Base-by-base conservation (phyloP, 1,140 invertebrate species). In the Formica selysi region DNA sequence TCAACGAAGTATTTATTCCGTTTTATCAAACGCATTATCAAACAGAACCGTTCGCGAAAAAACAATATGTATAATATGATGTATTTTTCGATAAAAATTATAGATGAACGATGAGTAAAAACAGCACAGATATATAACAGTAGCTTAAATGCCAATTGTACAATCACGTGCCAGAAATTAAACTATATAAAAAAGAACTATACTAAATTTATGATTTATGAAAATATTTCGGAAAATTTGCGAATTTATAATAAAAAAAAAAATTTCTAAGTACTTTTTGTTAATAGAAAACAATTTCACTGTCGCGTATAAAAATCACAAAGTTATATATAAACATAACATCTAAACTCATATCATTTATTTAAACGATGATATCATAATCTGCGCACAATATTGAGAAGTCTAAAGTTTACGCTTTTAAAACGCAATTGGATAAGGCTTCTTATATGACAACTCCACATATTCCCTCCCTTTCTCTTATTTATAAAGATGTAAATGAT, bases 341-440 rank as follows among this genome's bases (percentile, higher is more conserved):
- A 22, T 8, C 3, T 6, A 61, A 71, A 81, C 61, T 61, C 41
- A 32, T 76, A 61, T 74, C 51, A 76, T n/a, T 73, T 83, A 76
- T 83, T 83, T 74, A 36, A 59, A 71, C 19, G 11, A 48, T 81
- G 54, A 71, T 81, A 81, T 71, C 51, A 36, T 36, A 29, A 59
- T 74, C 44, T 80, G 32, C 64, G 78, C 54, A 57, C 13, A 41
- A 38, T n/a, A 71, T 59, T 22, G 22, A 59, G 13, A 48, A 64
- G 26, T 54, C 13, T 68, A 10, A 38, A 29, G 5, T 54, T 38
- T 48, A 1, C n/a, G 44, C 13, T 68, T 51, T 79, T 68, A 36
- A 54, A 79, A 4, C 32, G 7, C 3, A 36, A 79, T 26, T 36
- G 13, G 13, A 79, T 51, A 22, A 1, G n/a, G 1, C 51, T 67